A percentile compares a stretch with the other conserved stretches of the same genome.
phyloP scores from a whole-genome alignment of 2,113 vertebrate species.

The Hystrix brachyura region DNA sequence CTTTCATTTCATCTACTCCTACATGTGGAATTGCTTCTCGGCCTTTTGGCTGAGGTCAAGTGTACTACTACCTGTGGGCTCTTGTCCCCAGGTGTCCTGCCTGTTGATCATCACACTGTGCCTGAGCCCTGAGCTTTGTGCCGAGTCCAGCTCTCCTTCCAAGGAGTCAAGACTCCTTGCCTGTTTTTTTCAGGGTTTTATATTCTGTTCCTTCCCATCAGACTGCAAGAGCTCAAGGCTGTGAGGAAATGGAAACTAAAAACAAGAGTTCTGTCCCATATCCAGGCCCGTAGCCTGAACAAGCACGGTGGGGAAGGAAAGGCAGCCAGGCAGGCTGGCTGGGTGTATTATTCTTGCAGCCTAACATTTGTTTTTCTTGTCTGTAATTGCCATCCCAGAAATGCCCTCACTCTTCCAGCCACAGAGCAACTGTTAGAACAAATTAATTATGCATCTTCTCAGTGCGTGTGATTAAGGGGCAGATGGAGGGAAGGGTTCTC shows the following conservation, averaged over 20 bases:
- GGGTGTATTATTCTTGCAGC: slow-evolving; percentile 79
- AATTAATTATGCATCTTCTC: slow-evolving; percentile 89
- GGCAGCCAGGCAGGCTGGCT: slow-evolving; percentile 71
- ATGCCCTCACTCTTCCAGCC: slow-evolving; percentile 82
- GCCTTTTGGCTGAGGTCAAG: too few relatives aligned
- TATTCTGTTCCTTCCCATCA: background rate
- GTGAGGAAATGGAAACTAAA: slow-evolving; percentile 34
- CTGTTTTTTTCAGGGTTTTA: slow-evolving; percentile 13
- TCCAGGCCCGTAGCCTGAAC: background rate
- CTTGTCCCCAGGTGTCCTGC: background rate
- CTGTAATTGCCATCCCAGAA: slow-evolving; percentile 88
- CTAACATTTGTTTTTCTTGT: slow-evolving; percentile 85
- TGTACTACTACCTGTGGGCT: background rate
- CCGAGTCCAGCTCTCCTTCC: background rate
- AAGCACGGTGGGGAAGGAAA: background rate
- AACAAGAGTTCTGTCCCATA: background rate
- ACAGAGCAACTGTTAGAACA: slow-evolving; percentile 86
- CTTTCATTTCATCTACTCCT: background rate
- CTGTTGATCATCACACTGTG: background rate
- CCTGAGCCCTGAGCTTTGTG: background rate
- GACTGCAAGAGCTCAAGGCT: background rate
- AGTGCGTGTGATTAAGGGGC: slow-evolving; percentile 86
- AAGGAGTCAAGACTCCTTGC: background rate
- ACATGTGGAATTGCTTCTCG: too few relatives aligned
- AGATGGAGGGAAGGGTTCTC: slow-evolving; percentile 84